Evolutionary conservation across 2,888 invertebrate species (phyloP), one percentile per base, ranked within the genome.

Genomic region (Criorhina ranunculi): DNA sequence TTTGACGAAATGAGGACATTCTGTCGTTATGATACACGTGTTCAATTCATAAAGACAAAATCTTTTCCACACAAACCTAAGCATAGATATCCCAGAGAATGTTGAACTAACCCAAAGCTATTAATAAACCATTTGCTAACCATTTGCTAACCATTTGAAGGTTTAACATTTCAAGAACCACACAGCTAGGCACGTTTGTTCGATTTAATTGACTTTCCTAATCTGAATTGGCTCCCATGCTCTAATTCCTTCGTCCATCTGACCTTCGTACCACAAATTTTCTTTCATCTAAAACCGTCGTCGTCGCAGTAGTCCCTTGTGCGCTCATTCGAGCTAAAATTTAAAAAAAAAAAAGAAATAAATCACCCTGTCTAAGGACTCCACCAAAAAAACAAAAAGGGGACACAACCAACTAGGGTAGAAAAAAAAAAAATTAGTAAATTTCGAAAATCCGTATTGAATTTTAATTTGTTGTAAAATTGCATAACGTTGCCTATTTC

Each of bases 201-300:
- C 67, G 19, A 67, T 33, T 67, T 67, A 76, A 59, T 76, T 67
- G 76, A 67, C 66, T 76, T 76, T 72, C 60, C 55, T 12, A 44
- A 40, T 60, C 29, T 49, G 15, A 57, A 66, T 44, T 31, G 44
- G 9, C 19, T 46, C 24, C 53, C 29, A 17, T 7, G 12, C 31
- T 9, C 6, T 12, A 8, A 31, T 31, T 31, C 53, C 51, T n/a
- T 29, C 51, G 29, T 29, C 12, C 7, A 29, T 15, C 12, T 12
- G 12, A 7, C 8, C 51, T 4, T 12, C 53, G 7, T 11, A 8
- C 3, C 29, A 9, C 17, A 37, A 57, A 40, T 17, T 40, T 66
- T 37, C 33, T 44, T 55, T 40, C 55, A 64, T 57, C 64, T 33
- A 60, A 0, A 24, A 51, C 40, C 51, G 29, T 60, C 24, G 33